Conservation (phyloP, 2,888 invertebrate species). For the Rotaria magnacalcarata region DNA sequence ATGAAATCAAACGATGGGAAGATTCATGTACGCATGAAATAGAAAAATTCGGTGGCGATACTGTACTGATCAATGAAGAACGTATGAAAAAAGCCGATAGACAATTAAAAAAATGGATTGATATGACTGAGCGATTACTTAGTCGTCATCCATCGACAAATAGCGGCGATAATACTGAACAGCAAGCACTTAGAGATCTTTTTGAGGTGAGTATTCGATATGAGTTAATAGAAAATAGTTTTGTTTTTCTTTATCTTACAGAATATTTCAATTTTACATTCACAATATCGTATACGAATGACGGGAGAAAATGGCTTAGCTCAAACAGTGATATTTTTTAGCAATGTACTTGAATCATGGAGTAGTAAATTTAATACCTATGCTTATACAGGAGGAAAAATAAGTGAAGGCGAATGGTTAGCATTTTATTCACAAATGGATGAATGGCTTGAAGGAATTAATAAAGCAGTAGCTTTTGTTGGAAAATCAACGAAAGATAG, state of each 20-base stretch:
- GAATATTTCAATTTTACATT: conserved; percentile 53
- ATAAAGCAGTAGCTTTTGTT: conserved; percentile 51
- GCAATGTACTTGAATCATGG: conserved; percentile 55
- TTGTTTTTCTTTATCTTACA: conserved; percentile 47
- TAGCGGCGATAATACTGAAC: background rate
- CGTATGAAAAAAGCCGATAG: conserved; percentile 43
- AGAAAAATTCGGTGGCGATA: conserved; percentile 52
- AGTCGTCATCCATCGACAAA: conserved; percentile 15
- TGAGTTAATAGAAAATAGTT: too few relatives aligned
- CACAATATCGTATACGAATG: conserved; percentile 55
- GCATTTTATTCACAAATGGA: conserved; percentile 53
- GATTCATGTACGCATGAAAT: conserved; percentile 50
- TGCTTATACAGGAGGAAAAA: conserved; percentile 48
- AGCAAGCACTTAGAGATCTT: background rate
- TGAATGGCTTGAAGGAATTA: conserved; percentile 54
- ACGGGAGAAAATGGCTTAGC: conserved; percentile 60
- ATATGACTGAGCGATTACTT: conserved; percentile 11
- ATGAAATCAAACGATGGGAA: conserved; percentile 14
- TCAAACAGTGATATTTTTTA: conserved; percentile 53
- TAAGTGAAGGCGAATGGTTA: conserved; percentile 56
- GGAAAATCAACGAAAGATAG: conserved; percentile 51
- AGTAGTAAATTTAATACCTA: conserved; percentile 50
- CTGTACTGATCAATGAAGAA: conserved; percentile 42
- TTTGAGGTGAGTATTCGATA: background rate
- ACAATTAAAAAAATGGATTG: conserved; percentile 17